Evolutionary conservation across 2,888 invertebrate species (phyloP), one percentile per base, ranked within the genome.

Genomic region (Ceraclea dissimilis): DNA sequence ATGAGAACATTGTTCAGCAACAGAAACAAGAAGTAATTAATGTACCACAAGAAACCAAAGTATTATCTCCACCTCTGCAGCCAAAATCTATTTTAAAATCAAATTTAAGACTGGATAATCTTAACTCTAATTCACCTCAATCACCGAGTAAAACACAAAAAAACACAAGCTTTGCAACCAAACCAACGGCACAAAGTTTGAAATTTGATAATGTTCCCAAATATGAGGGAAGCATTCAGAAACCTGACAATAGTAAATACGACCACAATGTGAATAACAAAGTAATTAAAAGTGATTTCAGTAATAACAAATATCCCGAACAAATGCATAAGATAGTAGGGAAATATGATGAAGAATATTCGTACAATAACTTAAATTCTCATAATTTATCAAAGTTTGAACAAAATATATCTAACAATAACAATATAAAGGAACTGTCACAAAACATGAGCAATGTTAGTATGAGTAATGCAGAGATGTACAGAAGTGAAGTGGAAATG

Each of bases 61-160:
- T 55, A 21, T 31, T 44, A 2, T 55, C 60, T 59, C 58, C 62
- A 49, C 62, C 53, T 17, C 67, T 67, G 46, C 70, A 67, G 43
- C 77, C 78, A 59, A 78, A 78, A 65, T 76, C 76, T 10, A 78
- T 78, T 62, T 71, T 78, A 59, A 78, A 78, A 67, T 71, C 70
- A n/a, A 75, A 75, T 65, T 72, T 62, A 50, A 56, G 60, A 26
- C 47, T 60, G 19, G 62, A 62, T 19, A 61, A 60, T 21, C 58
- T 62, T 10, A 62, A 62, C 46, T 58, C 61, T 2, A 60, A 58
- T 22, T 59, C 62, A 8, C 62, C 62, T 6, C 62, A 62, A 26
- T 61, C 61, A 19, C 62, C 62, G 4, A 62, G 58, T 48, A 62
- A 62, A 50, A 48, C 60, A 1, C 61, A 62, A 26, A 62, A 62